Conservation (phyloP, 2,888 invertebrate genomes). For the Lutraria lutraria region DNA sequence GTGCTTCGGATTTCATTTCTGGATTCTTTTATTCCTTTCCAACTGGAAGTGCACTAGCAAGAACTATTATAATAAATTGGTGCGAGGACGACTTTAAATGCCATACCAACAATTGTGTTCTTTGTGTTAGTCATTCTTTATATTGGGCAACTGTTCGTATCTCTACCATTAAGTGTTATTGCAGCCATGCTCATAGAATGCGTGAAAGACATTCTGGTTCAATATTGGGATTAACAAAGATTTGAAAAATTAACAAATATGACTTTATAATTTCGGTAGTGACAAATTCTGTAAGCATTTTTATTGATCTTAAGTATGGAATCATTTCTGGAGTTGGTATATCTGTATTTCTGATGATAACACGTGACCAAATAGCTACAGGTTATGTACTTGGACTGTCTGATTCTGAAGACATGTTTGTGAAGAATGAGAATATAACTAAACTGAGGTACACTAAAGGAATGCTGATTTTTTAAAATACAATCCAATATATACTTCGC, state of each 20-base stretch:
- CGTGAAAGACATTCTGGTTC: constrained; percentile 88
- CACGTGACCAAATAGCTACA: constrained; percentile 65
- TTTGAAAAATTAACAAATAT: constrained; percentile 92
- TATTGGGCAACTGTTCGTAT: constrained; percentile 80
- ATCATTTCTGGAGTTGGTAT: constrained; percentile 76
- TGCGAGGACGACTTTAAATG: constrained; percentile 75
- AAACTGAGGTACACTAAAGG: not conserved
- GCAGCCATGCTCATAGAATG: constrained; percentile 87
- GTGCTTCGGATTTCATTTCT: constrained; percentile 81
- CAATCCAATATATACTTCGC: constrained; percentile 60
- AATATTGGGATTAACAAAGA: constrained; percentile 90
- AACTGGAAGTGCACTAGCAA: constrained; percentile 83
- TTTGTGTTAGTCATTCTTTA: constrained; percentile 79
- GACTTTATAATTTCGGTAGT: constrained; percentile 89
- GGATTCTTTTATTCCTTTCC: constrained; percentile 86
- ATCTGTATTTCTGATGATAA: constrained; percentile 73
- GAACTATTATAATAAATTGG: constrained; percentile 81
- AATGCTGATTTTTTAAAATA: constrained; percentile 59
- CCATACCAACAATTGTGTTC: constrained; percentile 77
- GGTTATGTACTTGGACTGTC: not conserved
- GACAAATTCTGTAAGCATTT: constrained; percentile 72
- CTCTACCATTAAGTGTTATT: constrained; percentile 83
- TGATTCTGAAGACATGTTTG: constrained; percentile 53
- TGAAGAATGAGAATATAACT: constrained; percentile 42
- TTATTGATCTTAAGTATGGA: constrained; percentile 79